A percentile compares a stretch with the other conserved stretches of the same genome.
Evolutionary conservation across 2,888 invertebrate genomes (phyloP).

Genomic region (Diaprepes abbreviatus): DNA sequence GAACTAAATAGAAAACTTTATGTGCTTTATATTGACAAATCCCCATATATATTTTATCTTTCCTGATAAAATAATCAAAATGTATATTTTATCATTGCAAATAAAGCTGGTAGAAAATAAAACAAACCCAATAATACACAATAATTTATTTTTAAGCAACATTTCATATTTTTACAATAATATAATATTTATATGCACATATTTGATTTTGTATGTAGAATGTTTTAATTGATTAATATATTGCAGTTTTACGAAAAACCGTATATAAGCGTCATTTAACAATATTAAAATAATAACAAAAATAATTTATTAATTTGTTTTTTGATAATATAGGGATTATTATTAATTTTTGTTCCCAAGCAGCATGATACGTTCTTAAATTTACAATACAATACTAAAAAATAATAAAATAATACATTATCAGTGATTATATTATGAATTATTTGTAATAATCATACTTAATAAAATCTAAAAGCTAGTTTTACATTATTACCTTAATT

Average conservation of each 20-base stretch:
- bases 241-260: conserved; percentile 1
- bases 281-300: conserved; percentile 11
- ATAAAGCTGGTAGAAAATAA: background rate
- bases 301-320: background rate
- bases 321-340: conserved; percentile 8
- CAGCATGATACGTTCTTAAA: background rate
- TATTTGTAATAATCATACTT: background rate
- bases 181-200: conserved; percentile 10
- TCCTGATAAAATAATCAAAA: too few species aligned
- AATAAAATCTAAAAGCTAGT: too few species aligned
- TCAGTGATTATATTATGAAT: too few species aligned
- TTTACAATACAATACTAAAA: background rate
- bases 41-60: too few species aligned
- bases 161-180: conserved; percentile 20
- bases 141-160: conserved; percentile 32
- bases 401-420: too few species aligned
- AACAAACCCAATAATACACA: background rate
- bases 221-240: conserved; percentile 6
- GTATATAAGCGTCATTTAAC: background rate
- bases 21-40: too few species aligned
- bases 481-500: too few species aligned
- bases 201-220: background rate
- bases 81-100: too few species aligned
- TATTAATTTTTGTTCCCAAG: conserved; percentile 12
- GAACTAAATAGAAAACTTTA: too few species aligned